phyloP scores from a whole-genome alignment of 2,797 vertebrate species.

The Crocidura indochinensis region DNA sequence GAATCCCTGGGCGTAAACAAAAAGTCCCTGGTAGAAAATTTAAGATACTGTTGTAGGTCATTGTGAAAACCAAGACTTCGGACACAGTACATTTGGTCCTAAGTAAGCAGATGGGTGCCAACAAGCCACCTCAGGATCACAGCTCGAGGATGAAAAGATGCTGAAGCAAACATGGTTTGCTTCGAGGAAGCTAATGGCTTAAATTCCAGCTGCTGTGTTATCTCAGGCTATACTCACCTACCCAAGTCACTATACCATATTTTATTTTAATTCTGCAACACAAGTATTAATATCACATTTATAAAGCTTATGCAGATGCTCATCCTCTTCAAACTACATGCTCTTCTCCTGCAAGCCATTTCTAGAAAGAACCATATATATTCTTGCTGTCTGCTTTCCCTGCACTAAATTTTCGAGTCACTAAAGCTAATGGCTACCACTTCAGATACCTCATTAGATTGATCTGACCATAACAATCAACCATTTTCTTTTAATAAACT shows the following conservation, averaged over 20 bases:
- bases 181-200: not conserved
- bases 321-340: not conserved
- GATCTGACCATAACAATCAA: not conserved
- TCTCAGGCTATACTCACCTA: too few relatives aligned
- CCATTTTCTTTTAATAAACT: conserved; percentile 42
- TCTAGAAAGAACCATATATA: not conserved
- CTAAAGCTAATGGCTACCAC: conserved; percentile 6
- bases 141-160: not conserved
- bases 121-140: too few relatives aligned
- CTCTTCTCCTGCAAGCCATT: conserved; percentile 7
- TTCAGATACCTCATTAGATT: not conserved
- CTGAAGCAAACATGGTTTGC: not conserved
- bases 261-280: not conserved
- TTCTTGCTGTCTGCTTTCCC: conserved; percentile 51
- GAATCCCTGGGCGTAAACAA: too few relatives aligned
- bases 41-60: not conserved
- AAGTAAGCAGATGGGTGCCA: not conserved
- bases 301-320: not conserved
- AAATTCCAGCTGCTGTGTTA: not conserved
- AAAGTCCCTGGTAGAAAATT: too few relatives aligned
- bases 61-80: not conserved
- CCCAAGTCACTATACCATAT: too few relatives aligned
- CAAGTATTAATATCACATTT: not conserved
- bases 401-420: not conserved
- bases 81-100: not conserved